Base-by-base conservation (phyloP, 2,888 invertebrate genomes). In the Seira musarum region DNA sequence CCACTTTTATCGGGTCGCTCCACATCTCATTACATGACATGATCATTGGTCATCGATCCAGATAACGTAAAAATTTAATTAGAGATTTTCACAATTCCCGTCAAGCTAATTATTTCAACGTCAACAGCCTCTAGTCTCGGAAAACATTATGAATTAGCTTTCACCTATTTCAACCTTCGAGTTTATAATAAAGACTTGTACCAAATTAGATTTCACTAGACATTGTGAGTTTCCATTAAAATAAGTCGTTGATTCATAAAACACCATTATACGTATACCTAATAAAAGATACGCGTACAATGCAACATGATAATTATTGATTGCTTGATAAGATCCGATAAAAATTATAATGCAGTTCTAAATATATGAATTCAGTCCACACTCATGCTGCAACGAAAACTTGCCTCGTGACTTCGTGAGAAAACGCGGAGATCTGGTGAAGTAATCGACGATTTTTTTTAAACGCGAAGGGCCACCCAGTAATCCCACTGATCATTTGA, bases 71-170 rank as follows among this genome's bases (percentile, higher is more conserved):
- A 40, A 40, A 6, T 40, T 40, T 40, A 40, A 40, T 40, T 40
- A 40, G 13, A 40, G 13, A 40, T 40, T 40, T 40, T 40, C 40
- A 40, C 40, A 40, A 40, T 13, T 70, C 17, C 57, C 57, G 70
- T 70, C 53, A 70, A 24, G 30, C 17, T 17, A 60, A 60, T 24
- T 60, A 6, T 21, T 25, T 30, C 19, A 5, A 21, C 22, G 49
- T 49, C 1, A 57, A 30, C 6, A 8, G 40, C 40, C 6, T 40
- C 13, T 40, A 8, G 13, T 40, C 6, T 40, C 13, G 40, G 6
- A 8, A 40, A 40, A 40, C 40, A 40, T 40, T 40, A 40, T 40
- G 6, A 40, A 8, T 8, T 6, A 6, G 13, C 40, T 40, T 40
- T 40, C 40, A 40, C 40, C 40, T 40, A 8, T 40, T 40, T 40